These are phyloP conservation scores for Sphecodes monilicornis DNA, from an alignment of 2,888 invertebrate genomes.

Conservation along the genomic window DNA sequence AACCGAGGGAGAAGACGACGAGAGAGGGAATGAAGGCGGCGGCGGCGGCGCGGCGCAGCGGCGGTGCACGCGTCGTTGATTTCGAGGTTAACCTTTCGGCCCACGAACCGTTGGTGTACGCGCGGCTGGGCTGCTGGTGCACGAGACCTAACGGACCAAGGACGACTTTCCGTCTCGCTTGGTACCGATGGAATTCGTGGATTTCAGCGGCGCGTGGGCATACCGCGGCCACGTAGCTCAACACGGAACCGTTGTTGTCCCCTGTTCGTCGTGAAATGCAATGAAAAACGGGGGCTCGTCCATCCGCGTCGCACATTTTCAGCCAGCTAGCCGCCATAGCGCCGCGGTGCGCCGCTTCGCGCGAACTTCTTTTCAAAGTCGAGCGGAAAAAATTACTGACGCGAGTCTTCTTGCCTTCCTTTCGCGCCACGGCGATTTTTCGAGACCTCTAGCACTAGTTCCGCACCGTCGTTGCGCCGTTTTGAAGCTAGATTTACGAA, in stretches of 20 bases:
- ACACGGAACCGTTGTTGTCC: constrained; percentile 19
- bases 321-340: background rate
- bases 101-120: constrained; percentile 52
- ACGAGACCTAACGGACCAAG: constrained; percentile 72
- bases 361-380: constrained; percentile 1
- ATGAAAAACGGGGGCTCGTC: constrained; percentile 9
- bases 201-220: constrained; percentile 43
- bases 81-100: constrained; percentile 69
- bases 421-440: background rate
- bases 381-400: constrained; percentile 18
- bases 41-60: constrained; percentile 4
- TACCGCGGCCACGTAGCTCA: constrained; percentile 22
- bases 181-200: constrained; percentile 55
- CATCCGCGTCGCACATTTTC: constrained; percentile 3
- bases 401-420: background rate
- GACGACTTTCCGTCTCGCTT: constrained; percentile 64
- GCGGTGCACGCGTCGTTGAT: constrained; percentile 66
- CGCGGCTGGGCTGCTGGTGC: constrained; percentile 31
- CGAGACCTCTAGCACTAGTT: background rate
- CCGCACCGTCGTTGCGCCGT: background rate
- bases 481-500: background rate
- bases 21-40: background rate
- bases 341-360: background rate
- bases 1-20: constrained; percentile 28
- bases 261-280: constrained; percentile 25